Base-by-base conservation (phyloP, 2,888 invertebrate genomes). In the Drosophila prostipennis region DNA sequence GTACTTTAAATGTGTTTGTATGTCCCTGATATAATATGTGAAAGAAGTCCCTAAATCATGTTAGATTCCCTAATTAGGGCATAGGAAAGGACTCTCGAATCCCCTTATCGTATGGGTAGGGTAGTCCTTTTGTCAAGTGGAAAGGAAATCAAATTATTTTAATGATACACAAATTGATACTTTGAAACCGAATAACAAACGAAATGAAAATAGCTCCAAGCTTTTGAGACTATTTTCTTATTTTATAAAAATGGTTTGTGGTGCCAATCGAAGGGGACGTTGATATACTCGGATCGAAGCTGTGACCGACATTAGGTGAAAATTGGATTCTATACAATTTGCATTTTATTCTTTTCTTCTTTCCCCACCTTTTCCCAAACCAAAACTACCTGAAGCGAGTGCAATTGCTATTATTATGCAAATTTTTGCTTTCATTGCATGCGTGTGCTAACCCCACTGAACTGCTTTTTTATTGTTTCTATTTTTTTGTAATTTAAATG, bases 81-180 rank as follows among this genome's bases (percentile, higher is more conserved):
- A 16, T 13, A 19, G 37, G 48, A 7, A 16, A 23, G 46, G 34
- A 39, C 23, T 23, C 23, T 23, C 26, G 26, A n/a, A 29, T 42
- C 55, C 40, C 56, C 53, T 37, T 54, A 48, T 10, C 36, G 10
- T 40, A 54, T 10, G 52, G 14, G 3, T 55, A 53, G 71, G 78
- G 72, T 77, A 37, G 19, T 42, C 43, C 6, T 16, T 72, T 65
- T 68, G 67, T 76, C 74, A 76, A 87, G 83, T 87, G 76, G 72
- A 79, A 87, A 82, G 77, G 70, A 83, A 87, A 87, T 89, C 82
- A 85, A 89, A 87, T 89, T 87, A 89, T 89, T 87, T 89, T 89
- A 87, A 87, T 89, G 87, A 89, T 85, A 82, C 87, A 89, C 87
- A 87, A 87, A 87, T 89, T 87, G 89, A 87, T 87, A 87, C 89